Base-by-base conservation (phyloP, 2,888 invertebrate genomes). In the Leucoptera coffeella region DNA sequence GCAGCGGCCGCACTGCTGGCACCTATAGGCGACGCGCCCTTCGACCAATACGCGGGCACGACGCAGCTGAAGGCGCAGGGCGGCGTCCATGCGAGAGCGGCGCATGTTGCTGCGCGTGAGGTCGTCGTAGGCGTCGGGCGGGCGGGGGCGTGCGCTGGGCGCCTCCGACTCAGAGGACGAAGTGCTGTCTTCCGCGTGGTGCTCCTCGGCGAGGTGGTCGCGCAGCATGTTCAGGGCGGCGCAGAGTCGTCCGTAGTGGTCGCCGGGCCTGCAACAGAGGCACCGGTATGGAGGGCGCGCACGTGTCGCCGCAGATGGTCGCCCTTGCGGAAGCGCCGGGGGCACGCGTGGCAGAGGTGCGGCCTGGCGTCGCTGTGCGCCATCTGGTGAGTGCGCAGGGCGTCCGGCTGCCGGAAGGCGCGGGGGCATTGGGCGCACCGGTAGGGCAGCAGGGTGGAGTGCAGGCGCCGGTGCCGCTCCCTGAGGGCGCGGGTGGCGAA, bases 1-100 rank as follows among this genome's bases (percentile, higher is more conserved):
- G 32, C 62, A 69, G 42, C 77, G 77, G 1, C 74, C 74, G 41
- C 80, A 81, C 10, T 60, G 50, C 22, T 50, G 53, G 39, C 80
- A 80, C 23, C 64, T 60, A 41, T 75, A 80, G 38, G 60, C 74
- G 6, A 64, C 46, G 32, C 71, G 69, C 1, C 75, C 77, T 38
- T 74, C 61, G 1, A 62, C 43, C 25, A 67, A 71, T 4, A 38
- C 40, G 29, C 45, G 56, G 26, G 43, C 61, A 22, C 43, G 42
- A 14, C 35, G 39, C 5, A 61, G 37, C 30, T 57, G 59, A 7
- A 32, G 26, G 4, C 72, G 45, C n/a, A 58, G 56, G 25, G 38
- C 44, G 3, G 47, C 50, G 34, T 62, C 58, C 45, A 57, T 45
- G 10, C 47, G 38, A 33, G 52, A 53, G 22, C 47, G 45, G 7